phyloP scores from a whole-genome alignment of 1,140 invertebrate genomes.

The Saxidomus purpurata region DNA sequence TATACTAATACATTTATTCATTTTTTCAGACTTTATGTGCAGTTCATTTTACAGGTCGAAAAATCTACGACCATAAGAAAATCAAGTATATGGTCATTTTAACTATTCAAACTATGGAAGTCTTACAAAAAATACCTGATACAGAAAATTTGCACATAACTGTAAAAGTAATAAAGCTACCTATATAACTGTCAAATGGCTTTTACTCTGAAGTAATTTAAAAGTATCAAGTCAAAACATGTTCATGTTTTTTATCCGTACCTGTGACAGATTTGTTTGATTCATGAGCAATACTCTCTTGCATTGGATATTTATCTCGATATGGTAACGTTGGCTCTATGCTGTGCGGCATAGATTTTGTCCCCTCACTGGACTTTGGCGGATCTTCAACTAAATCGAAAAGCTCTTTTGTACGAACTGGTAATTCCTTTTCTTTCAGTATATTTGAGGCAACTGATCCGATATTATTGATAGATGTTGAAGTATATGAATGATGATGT shows the following conservation, averaged over 20 bases:
- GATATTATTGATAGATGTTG: not conserved
- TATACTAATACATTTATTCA: no score
- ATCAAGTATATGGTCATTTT: no score
- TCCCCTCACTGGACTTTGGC: not conserved
- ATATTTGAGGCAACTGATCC: constrained; percentile 15
- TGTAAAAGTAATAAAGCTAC: no score
- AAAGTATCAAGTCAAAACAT: no score
- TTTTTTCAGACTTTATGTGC: no score
- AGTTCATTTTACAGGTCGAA: no score
- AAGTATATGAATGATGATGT: not conserved
- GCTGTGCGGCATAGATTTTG: constrained; percentile 27
- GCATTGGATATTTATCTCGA: constrained; percentile 32
- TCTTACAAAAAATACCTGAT: no score
- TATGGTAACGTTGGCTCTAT: not conserved
- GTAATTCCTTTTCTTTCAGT: not conserved
- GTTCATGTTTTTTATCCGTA: not conserved
- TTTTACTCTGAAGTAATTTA: no score
- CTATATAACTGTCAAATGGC: no score
- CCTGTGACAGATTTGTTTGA: constrained; percentile 11
- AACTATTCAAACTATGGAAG: no score
- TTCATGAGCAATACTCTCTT: constrained; percentile 24
- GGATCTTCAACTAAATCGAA: constrained; percentile 19
- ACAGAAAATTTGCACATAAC: no score
- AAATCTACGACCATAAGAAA: no score
- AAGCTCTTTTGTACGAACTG: constrained; percentile 38